Evolutionary conservation across 1,140 invertebrate species (phyloP).

Genomic region (Caenorhabditis remanei): DNA sequence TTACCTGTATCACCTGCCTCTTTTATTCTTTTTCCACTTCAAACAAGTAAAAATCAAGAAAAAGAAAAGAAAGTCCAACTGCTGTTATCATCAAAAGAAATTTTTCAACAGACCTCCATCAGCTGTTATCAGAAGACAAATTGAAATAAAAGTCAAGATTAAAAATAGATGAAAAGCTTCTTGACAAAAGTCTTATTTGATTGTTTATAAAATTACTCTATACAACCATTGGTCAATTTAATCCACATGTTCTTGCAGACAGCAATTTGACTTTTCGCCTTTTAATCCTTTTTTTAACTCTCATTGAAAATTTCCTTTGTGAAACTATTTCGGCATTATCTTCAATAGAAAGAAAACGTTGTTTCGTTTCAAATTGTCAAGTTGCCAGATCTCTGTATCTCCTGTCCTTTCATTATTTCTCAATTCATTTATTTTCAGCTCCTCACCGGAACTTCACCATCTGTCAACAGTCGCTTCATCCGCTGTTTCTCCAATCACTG

Average conservation of each 20-base stretch:
- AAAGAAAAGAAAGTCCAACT: too few species aligned
- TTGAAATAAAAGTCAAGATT: too few species aligned
- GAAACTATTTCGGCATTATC: neutral
- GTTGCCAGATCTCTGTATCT: neutral
- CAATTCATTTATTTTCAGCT: constrained; percentile 24
- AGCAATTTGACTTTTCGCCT: neutral
- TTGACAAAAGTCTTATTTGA: neutral
- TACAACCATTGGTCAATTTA: neutral
- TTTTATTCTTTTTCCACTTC: too few species aligned
- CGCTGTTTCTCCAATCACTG: neutral
- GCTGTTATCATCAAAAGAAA: too few species aligned
- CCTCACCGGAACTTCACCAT: constrained; percentile 48
- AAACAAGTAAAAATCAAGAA: too few species aligned
- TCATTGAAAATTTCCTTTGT: neutral
- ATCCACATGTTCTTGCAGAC: neutral
- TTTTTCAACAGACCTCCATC: too few species aligned
- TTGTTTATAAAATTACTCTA: neutral
- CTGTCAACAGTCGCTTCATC: constrained; percentile 39
- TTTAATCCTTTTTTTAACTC: neutral
- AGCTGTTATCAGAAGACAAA: too few species aligned
- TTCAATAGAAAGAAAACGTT: too few species aligned
- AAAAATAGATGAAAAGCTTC: neutral
- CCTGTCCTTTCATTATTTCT: neutral
- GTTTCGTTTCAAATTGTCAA: too few species aligned
- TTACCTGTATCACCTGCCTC: too few species aligned